A percentile compares a stretch with the other conserved stretches of the same genome.
Evolutionary conservation across 2,797 vertebrate species (phyloP).

Genomic region (Zonotrichia albicollis): DNA sequence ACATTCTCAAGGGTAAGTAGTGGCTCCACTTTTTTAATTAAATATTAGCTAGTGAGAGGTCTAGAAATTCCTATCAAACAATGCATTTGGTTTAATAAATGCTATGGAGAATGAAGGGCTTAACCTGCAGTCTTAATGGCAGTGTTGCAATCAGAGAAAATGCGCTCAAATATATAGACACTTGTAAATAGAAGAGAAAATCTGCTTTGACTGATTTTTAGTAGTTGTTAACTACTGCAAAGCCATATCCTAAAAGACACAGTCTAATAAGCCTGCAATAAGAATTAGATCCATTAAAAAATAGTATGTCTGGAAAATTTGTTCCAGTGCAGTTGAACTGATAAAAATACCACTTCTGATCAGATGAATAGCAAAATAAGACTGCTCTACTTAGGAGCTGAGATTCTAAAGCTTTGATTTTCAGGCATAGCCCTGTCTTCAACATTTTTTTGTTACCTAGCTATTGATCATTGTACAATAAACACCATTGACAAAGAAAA

Average conservation of each 20-base stretch:
- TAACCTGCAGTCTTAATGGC: background rate
- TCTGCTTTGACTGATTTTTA: background rate
- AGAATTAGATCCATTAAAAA: background rate
- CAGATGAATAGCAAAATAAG: background rate
- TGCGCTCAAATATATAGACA: background rate
- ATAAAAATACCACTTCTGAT: background rate
- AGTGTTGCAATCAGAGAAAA: background rate
- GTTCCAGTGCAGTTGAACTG: background rate
- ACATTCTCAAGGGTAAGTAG: background rate
- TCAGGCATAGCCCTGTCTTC: background rate
- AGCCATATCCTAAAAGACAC: background rate
- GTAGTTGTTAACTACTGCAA: background rate
- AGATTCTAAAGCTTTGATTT: background rate
- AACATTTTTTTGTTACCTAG: background rate
- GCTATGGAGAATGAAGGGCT: background rate
- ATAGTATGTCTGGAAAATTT: background rate
- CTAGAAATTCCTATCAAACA: background rate
- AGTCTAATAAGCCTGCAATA: background rate
- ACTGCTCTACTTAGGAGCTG: background rate
- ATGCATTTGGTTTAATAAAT: background rate
- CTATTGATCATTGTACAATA: background rate
- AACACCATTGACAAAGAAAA: background rate
- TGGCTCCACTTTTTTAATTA: background rate
- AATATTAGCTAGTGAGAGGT: conserved; percentile 6
- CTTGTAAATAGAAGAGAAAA: background rate